These are phyloP conservation scores for Halcyon smyrnensis DNA, from an alignment of 2,797 vertebrate species.

Conservation along the genomic window DNA sequence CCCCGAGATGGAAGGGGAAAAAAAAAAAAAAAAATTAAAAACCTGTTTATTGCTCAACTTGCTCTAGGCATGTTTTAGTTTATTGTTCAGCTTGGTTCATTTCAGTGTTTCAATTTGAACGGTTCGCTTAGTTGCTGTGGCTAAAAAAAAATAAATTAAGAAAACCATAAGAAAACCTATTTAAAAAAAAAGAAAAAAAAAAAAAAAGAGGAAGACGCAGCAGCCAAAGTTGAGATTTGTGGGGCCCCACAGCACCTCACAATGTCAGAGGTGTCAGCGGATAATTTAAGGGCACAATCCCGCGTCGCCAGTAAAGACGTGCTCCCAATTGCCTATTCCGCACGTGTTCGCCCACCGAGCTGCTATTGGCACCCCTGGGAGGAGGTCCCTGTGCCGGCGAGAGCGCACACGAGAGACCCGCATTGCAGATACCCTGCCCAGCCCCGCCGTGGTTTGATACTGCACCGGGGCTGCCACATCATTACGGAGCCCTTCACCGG, in stretches of 20 bases:
- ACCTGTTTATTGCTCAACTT: constrained; percentile 85
- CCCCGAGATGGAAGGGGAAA: constrained; percentile 74
- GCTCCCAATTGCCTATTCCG: constrained; percentile 21
- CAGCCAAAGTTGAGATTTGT: constrained; percentile 61
- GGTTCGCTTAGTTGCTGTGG: constrained; percentile 76
- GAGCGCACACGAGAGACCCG: neutral
- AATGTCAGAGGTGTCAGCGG: constrained; percentile 59
- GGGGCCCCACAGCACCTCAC: constrained; percentile 56
- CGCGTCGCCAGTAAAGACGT: rapidly evolving
- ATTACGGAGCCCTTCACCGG: rapidly evolving
- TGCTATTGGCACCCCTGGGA: constrained; percentile 13
- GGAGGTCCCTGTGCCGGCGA: constrained; percentile 2
- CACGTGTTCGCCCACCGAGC: neutral
- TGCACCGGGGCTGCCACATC: rapidly evolving
- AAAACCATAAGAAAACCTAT: constrained; percentile 70
- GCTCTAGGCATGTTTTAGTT: constrained; percentile 84
- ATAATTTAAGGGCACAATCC: constrained; percentile 67
- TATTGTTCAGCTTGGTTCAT: constrained; percentile 84
- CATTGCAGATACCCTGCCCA: constrained; percentile 56
- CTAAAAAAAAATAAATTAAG: constrained; percentile 74
- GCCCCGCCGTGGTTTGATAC: neutral
- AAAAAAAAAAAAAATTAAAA: constrained; percentile 77
- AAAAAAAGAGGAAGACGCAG: neutral
- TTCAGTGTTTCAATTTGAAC: constrained; percentile 77
- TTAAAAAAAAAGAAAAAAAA: neutral